Base-by-base conservation (phyloP, 2,113 vertebrate genomes). In the Tympanuchus pallidicinctus region DNA sequence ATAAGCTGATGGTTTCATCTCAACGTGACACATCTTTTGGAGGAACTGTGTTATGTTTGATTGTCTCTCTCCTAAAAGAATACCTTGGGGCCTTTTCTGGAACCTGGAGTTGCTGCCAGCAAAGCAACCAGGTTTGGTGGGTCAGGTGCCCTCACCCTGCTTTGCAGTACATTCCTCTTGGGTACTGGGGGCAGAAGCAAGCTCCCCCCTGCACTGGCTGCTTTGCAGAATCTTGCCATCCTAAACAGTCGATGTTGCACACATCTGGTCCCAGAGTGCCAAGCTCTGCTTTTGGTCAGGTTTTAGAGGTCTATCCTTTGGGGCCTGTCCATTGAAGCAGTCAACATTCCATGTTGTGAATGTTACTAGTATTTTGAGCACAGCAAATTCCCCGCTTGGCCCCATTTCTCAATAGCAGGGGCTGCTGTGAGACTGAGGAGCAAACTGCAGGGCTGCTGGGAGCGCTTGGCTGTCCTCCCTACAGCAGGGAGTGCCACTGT, bases 1-100 rank as follows among this genome's bases (percentile, higher is more conserved):
- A 13, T 10, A 21, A 0, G 7, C 3, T 1, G 24, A 11, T 45
- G 70, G 22, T 40, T 59, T 42, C 10, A 18, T 10, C 17, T 71
- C 27, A 10, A 6, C 67, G 6, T 24, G 2, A 3, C 38, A 61
- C 24, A 13, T 42, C 43, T 22, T 47, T 30, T 1, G 0, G 1
- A 2, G 18, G 24, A 8, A 6, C 15, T 0, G 3, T 5, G 16
- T 0, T 7, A 28, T 19, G 1, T 28, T 34, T 54, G 22, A 50
- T 36, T 56, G 32, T 36, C 24, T 61, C 42, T 52, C 69, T n/a
- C 34, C 43, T 48, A 18, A 56, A 50, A 67, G 5, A 74, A 43
- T 8, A 27, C 12, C 25, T 27, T 4, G 24, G 34, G 48, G 32
- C 3, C 5, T 13, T 18, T 27, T 47, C 16, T 3, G 7, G 43